phyloP scores from a whole-genome alignment of 2,113 vertebrate genomes.

The Anguilla japonica region DNA sequence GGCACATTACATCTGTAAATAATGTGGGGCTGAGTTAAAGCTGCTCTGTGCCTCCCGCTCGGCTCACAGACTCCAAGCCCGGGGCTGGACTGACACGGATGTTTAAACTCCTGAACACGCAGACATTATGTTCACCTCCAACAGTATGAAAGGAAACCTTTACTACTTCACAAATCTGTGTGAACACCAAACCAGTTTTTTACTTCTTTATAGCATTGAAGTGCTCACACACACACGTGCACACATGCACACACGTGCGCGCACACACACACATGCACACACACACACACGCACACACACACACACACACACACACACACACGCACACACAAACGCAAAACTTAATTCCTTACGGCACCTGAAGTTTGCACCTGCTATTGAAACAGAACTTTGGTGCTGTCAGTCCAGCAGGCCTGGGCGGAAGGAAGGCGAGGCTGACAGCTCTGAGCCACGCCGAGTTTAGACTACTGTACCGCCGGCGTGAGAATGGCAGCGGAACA shows the following conservation, averaged over 20 bases:
- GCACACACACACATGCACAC: neutral
- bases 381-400: conserved; percentile 40
- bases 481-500: conserved; percentile 53
- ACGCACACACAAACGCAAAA: conserved; percentile 3
- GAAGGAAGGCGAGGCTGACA: conserved; percentile 54
- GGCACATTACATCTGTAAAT: neutral
- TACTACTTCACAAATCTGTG: neutral
- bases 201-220: neutral
- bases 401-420: conserved; percentile 43
- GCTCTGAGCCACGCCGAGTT: conserved; percentile 53
- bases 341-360: conserved; percentile 35
- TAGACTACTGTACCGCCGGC: conserved; percentile 56
- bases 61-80: too few relatives aligned
- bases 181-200: neutral
- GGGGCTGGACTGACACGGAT: too few relatives aligned
- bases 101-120: neutral
- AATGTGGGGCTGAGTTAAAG: neutral
- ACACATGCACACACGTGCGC: too few relatives aligned
- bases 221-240: neutral
- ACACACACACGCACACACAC: too few relatives aligned
- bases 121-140: neutral
- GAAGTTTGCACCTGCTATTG: conserved; percentile 42
- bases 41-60: neutral
- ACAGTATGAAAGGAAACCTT: neutral
- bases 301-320: too few relatives aligned